These are phyloP conservation scores for Thera britannica DNA, from an alignment of 2,888 invertebrate species.

Conservation along the genomic window DNA sequence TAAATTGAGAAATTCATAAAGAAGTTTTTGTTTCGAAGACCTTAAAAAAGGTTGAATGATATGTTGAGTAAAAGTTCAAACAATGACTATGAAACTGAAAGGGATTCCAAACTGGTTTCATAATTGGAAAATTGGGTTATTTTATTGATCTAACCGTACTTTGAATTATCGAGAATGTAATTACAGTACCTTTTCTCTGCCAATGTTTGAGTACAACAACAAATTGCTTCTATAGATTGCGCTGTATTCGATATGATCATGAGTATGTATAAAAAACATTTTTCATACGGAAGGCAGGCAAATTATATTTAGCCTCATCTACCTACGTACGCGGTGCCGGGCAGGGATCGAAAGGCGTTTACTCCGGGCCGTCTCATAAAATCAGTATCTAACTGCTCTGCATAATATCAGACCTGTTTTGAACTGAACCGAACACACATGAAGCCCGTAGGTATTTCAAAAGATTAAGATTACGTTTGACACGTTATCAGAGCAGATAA, in stretches of 20 bases:
- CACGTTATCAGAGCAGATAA: slow-evolving; percentile 68
- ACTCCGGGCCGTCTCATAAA: slow-evolving; percentile 75
- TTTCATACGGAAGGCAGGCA: slow-evolving; percentile 54
- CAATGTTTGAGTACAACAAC: slow-evolving; percentile 1
- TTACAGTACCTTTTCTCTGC: background rate
- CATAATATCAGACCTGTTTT: slow-evolving; percentile 74
- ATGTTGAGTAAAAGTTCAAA: background rate
- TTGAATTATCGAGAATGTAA: background rate
- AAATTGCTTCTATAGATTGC: slow-evolving; percentile 13
- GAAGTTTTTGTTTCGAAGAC: slow-evolving; percentile 13
- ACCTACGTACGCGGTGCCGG: slow-evolving; percentile 46
- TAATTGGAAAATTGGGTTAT: background rate
- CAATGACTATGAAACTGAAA: background rate
- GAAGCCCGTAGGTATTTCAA: slow-evolving; percentile 65
- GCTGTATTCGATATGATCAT: slow-evolving; percentile 32
- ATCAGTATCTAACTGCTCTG: slow-evolving; percentile 75
- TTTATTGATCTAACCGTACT: background rate
- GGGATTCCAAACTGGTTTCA: background rate
- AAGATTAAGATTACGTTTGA: slow-evolving; percentile 66
- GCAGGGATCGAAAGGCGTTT: slow-evolving; percentile 68
- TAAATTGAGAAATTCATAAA: slow-evolving; percentile 24
- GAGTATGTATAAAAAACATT: slow-evolving; percentile 47
- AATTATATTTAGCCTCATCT: slow-evolving; percentile 55
- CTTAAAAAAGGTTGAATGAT: slow-evolving; percentile 3
- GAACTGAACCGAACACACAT: slow-evolving; percentile 62